Evolutionary conservation across 2,888 invertebrate genomes (phyloP), one percentile per base, ranked within the genome.

Genomic region (Barypeithes pellucidus): DNA sequence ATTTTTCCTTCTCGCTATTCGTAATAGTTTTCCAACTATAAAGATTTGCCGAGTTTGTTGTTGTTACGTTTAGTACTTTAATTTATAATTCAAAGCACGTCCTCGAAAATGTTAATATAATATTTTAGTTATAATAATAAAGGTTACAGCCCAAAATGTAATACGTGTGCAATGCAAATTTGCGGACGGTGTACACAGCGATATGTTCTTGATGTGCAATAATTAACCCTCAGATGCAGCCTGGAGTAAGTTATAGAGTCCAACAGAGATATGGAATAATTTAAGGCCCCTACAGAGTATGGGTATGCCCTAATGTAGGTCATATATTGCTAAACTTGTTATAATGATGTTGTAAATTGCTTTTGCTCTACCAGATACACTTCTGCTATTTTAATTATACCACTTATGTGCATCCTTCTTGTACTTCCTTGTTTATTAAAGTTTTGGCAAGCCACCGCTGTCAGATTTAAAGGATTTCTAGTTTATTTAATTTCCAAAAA

Each of bases 131-230:
- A 20, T 20, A 47, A 16, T 20, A 47, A 20, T 47, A 47, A 47
- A 47, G 20, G 8, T 1, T 57, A 67, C 43, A 24, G 11, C n/a
- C 29, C 39, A 62, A 43, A 69, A n/a, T 14, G 50, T 59, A 72
- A 68, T 72, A 62, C 24, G 59, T 61, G 52, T 68, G 39, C 39
- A 67, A 72, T 67, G 67, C 72, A 67, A 72, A 67, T 67, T 62
- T 41, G 62, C 20, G 43, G 61, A 54, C 20, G 62, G 57, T 67
- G 72, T 66, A 52, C 59, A 52, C 43, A 36, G 74, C 74, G 69
- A 70, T 75, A 72, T 75, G 75, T 72, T 72, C 75, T 67, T 75
- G 75, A 75, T 72, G 71, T 72, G 68, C 62, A 72, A 75, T 75
- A 75, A 75, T 75, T 75, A 75, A 75, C 68, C 52, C 69, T 68